Conservation (phyloP, 2,113 vertebrate genomes). For the Turdus rufiventris region DNA sequence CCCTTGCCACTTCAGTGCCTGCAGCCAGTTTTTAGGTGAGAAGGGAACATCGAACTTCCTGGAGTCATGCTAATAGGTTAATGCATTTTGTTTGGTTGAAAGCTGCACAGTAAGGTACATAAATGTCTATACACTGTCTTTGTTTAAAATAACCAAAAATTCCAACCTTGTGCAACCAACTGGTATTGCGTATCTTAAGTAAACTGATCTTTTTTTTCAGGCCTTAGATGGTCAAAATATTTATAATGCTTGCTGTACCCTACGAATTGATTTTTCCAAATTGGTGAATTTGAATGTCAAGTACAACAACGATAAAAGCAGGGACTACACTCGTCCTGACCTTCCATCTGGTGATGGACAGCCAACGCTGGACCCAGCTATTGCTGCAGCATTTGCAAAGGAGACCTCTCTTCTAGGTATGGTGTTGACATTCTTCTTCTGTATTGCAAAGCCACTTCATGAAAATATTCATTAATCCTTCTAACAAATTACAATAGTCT, state of each 20-base stretch:
- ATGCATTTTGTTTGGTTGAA: not conserved
- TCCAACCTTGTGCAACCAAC: not conserved
- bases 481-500: not conserved
- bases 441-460: not conserved
- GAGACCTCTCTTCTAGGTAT: constrained; percentile 97
- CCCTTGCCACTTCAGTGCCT: not conserved
- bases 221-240: constrained; percentile 97
- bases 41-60: not conserved
- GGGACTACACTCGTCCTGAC: constrained; percentile 93
- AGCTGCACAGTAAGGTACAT: not conserved
- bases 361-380: constrained; percentile 84
- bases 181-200: not conserved
- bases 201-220: constrained; percentile 68
- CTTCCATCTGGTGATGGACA: constrained; percentile 95
- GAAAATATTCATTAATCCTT: not conserved
- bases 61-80: not conserved
- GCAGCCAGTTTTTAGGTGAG: not conserved
- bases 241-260: constrained; percentile 97
- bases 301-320: constrained; percentile 99
- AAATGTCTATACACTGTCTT: not conserved
- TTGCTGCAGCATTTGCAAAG: constrained; percentile 91
- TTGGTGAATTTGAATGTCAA: constrained; percentile 98
- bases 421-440: constrained; percentile 41
- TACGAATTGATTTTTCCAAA: constrained; percentile 98
- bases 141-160: not conserved